Base-by-base conservation (phyloP, 2,888 invertebrate species). In the Yponomeuta sedellus region DNA sequence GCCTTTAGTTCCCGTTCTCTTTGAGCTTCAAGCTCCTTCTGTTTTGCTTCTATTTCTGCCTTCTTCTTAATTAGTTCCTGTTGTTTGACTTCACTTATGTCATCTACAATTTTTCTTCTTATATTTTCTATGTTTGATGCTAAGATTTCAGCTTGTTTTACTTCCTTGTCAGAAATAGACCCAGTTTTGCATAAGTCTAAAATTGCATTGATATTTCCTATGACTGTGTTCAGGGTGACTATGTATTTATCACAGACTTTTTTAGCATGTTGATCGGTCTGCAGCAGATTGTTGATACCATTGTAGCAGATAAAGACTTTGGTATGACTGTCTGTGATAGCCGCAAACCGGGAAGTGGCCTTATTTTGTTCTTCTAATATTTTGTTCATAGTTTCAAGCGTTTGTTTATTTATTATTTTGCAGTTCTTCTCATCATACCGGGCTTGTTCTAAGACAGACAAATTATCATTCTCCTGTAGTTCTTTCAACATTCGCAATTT, bases 261-360 rank as follows among this genome's bases (percentile, higher is more conserved):
- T 72, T 92, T 91, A 22, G 83, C 82, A 19, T 78, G 72, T 20
- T 88, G 82, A 64, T 91, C 91, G 66, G 82, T 85, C 57, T 89
- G 80, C 6, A 93, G 75, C n/a, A 92, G 72, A 19, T 81, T 78
- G 3, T 85, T 85, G 63, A 94, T 92, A 68, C 92, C 88, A 80
- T 92, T 92, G 73, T 93, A 94, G 69, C 89, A 83, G n/a, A 77
- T 75, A 65, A 88, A 88, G 71, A 94, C 93, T 72, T 91, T 92
- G 0, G 87, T 85, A 70, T 94, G 93, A 70, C 92, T 92, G 61
- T 91, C 87, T 34, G 92, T 90, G 20, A 94, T 91, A 0, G 90
- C 85, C n/a, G 93, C 92, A 70, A 93, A 86, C 64, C 86, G 76
- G 6, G 81, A 81, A 8, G 83, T 82, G 0, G 87, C 88, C 74